Evolutionary conservation across 1,140 invertebrate species (phyloP).

Genomic region (Procambarus clarkii): DNA sequence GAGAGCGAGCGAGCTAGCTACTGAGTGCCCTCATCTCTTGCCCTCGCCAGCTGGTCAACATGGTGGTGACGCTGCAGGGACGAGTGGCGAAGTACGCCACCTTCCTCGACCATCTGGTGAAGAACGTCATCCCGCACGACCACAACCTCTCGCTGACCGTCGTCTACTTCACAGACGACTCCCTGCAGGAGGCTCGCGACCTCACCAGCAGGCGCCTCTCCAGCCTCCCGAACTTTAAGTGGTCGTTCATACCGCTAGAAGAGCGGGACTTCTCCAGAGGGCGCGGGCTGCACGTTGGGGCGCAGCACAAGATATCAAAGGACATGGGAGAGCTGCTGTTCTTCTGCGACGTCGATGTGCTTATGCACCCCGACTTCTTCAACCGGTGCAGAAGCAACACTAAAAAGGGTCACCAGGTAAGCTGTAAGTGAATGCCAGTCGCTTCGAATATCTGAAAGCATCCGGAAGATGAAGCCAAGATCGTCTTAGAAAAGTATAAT

Average conservation of each 20-base stretch:
- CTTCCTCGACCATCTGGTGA: constrained; percentile 48
- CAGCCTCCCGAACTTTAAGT: constrained; percentile 28
- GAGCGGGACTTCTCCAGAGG: constrained; percentile 42
- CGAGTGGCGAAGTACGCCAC: constrained; percentile 43
- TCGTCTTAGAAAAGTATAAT: no score
- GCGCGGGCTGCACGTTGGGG: constrained; percentile 37
- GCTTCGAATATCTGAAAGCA: no score
- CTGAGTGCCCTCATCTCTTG: no score
- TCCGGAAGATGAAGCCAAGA: no score
- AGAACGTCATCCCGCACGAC: constrained; percentile 32
- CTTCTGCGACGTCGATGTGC: constrained; percentile 58
- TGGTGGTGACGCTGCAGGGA: constrained; percentile 43
- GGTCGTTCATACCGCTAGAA: constrained; percentile 29
- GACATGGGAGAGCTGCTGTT: constrained; percentile 21
- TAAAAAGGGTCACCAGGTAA: constrained; percentile 23
- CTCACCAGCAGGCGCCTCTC: constrained; percentile 25
- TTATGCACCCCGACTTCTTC: constrained; percentile 43
- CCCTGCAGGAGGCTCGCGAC: not conserved
- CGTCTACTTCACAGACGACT: constrained; percentile 31
- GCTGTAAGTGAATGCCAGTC: not conserved
- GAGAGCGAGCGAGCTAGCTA: no score
- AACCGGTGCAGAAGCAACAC: constrained; percentile 38
- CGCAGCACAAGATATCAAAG: not conserved
- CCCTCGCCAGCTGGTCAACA: constrained; percentile 25
- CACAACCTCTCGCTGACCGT: constrained; percentile 45